A percentile compares a stretch with the other conserved stretches of the same genome.
phyloP scores from a whole-genome alignment of 2,888 invertebrate species.

The Matsumyia berberina region DNA sequence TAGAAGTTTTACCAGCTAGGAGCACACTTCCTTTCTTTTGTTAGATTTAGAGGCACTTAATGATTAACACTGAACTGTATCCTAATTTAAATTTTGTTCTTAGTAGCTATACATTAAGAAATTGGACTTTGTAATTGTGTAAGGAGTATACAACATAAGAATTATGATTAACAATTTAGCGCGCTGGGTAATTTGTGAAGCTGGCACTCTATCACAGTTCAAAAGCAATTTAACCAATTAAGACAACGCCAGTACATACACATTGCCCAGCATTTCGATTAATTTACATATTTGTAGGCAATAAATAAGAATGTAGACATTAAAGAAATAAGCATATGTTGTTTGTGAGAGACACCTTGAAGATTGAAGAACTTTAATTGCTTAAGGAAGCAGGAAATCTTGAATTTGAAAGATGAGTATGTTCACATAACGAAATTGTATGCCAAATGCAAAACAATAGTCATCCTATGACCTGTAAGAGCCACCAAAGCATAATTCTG shows the following conservation, averaged over 20 bases:
- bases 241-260: neutral
- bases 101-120: slow-evolving; percentile 4
- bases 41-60: slow-evolving; percentile 16
- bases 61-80: neutral
- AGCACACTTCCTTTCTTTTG: slow-evolving; percentile 64
- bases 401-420: too few relatives aligned
- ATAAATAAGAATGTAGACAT: slow-evolving; percentile 4
- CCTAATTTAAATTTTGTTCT: slow-evolving; percentile 15
- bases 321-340: neutral
- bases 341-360: too few relatives aligned
- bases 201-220: too few relatives aligned
- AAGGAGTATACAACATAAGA: slow-evolving; percentile 15
- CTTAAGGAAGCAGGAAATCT: too few relatives aligned
- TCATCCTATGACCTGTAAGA: too few relatives aligned
- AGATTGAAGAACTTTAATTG: too few relatives aligned
- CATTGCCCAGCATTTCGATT: neutral
- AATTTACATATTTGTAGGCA: slow-evolving; percentile 5
- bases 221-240: neutral
- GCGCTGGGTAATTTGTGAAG: neutral
- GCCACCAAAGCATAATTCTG: too few relatives aligned
- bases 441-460: too few relatives aligned
- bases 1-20: slow-evolving; percentile 50
- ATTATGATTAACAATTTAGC: neutral
- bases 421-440: too few relatives aligned
- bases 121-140: slow-evolving; percentile 11